Evolutionary conservation across 1,140 invertebrate genomes (phyloP), one percentile per base, ranked within the genome.

Genomic region (Yoshiicerus persimilis): DNA sequence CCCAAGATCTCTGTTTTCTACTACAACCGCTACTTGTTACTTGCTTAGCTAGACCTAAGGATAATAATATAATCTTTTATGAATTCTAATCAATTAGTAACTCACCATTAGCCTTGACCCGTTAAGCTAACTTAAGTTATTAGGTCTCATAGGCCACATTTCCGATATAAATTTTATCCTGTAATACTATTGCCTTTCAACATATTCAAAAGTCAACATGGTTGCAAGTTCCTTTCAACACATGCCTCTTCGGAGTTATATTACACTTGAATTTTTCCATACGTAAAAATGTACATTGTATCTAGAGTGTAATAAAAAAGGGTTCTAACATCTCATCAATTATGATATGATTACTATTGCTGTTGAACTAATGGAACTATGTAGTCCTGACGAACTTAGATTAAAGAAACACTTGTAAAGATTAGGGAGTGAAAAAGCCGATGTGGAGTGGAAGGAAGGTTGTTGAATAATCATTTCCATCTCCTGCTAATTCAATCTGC

Each of bases 401-500:
- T 47, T 47, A 56, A 56, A n/a, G 20, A n/a, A 56, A 56, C 47
- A 56, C 47, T 56, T 56, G 47, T n/a, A n/a, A 56, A n/a, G 47
- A 56, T 56, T 56, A 56, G 39, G 16, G 39, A 41, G 39, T 41
- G 39, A 41, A 41, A 41, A 41, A 47, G 41, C 13, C 11, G 11
- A 20, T 13, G 10, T 41, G 41, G 8, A 16, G n/a, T n/a, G 13
- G 47, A 4, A 20, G 1, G 39, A 13, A 56, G 16, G 47, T 56
- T 56, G 20, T 56, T 56, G 66, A 75, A 47, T 84, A 13, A 30
- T 47, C 27, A 27, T 84, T 47, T 47, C 20, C 30, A 25, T 84
- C 47, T 84, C 83, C 47, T 56, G 38, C 83, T 84, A 84, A 84
- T 47, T 56, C 83, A 84, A 47, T 47, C 83, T 47, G 83, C 83